These are phyloP conservation scores for Meleagris gallopavo DNA, from an alignment of 2,113 vertebrate species.

Conservation along the genomic window DNA sequence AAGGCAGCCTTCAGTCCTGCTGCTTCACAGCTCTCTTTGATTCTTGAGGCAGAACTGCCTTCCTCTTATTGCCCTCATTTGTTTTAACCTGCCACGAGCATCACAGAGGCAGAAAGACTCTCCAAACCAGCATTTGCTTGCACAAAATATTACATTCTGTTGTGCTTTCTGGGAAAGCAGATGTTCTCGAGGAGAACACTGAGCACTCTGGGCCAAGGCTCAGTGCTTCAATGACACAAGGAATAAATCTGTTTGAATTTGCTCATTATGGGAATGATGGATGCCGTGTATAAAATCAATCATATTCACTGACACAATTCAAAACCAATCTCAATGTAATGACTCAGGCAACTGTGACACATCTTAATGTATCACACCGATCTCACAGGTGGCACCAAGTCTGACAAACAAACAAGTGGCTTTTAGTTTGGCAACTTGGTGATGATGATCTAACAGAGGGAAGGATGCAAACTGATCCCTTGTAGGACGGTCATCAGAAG, in stretches of 20 bases:
- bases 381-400: not conserved
- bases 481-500: not conserved
- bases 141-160: not conserved
- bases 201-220: not conserved
- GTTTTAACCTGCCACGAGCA: not conserved
- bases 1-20: not conserved
- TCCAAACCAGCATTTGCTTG: not conserved
- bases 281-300: not conserved
- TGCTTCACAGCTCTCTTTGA: not conserved
- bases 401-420: not conserved
- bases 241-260: not conserved
- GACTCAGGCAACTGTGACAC: not conserved
- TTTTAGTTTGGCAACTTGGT: not conserved
- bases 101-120: not conserved
- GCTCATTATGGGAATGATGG: not conserved
- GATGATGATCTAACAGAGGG: not conserved
- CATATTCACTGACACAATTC: not conserved
- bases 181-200: not conserved
- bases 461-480: not conserved
- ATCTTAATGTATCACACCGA: not conserved
- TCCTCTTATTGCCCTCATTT: not conserved
- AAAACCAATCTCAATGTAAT: not conserved
- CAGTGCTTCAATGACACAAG: fast-evolving
- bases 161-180: not conserved
- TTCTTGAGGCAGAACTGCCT: not conserved